Base-by-base conservation (phyloP, 2,888 invertebrate species). In the Dasypolia templi region DNA sequence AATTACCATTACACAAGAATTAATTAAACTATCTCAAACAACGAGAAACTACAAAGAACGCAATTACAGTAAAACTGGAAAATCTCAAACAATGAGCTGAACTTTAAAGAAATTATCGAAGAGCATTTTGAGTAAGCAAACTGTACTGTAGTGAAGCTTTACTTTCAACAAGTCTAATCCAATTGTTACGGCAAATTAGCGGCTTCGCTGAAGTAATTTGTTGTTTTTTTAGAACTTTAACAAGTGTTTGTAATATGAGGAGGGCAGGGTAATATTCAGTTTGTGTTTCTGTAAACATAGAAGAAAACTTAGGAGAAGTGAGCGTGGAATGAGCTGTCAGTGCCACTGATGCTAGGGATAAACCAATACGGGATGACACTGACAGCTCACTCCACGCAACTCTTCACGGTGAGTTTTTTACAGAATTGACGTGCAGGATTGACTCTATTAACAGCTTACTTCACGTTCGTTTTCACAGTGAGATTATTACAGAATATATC, bases 101-200 rank as follows among this genome's bases (percentile, higher is more conserved):
- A 76, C 72, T 77, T 64, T 61, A 63, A 81, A 86, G 77, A 61
- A 73, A 75, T 61, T 72, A 64, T 72, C 58, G 73, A 84, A 75
- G 19, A 77, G 46, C 51, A 58, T 69, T 32, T 42, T 61, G 63
- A 55, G 61, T 66, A 67, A 78, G 78, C 72, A 80, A 83, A 83
- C 82, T 61, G 85, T 56, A 81, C 39, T 62, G 51, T 68, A 70
- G 55, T 85, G n/a, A n/a, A n/a, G n/a, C n/a, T n/a, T n/a, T 80
- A 75, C 51, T 88, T n/a, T 74, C 63, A 69, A 71, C 74, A 62
- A 83, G 59, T 82, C 83, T 83, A 77, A 79, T 83, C 64, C 75
- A 67, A 73, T 86, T 86, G 79, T 86, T 81, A 73, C 75, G 59
- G 79, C 70, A 84, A 86, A 81, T 88, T 88, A 84, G 78, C 82